Conservation (phyloP, 2,888 invertebrate species). For the Clivina fossor region DNA sequence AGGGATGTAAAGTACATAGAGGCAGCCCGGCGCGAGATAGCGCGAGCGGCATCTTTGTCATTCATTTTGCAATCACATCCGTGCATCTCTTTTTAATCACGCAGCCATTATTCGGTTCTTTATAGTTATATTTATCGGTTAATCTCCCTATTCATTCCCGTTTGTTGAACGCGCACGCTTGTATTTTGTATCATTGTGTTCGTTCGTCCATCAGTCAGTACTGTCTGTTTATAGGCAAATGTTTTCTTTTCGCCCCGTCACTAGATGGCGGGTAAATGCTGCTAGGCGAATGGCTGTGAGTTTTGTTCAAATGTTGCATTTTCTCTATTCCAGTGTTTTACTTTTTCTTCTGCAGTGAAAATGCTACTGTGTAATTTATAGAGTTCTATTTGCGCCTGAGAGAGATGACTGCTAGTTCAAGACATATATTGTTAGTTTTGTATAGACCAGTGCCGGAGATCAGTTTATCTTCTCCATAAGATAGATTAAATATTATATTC, state of each 20-base stretch:
- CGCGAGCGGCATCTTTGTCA: constrained; percentile 9
- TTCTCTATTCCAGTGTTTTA: constrained; percentile 16
- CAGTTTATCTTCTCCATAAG: too few relatives aligned
- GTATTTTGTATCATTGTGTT: constrained; percentile 22
- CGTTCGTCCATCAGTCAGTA: too few relatives aligned
- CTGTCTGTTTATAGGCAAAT: too few relatives aligned
- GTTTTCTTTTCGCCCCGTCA: too few relatives aligned
- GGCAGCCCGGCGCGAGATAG: too few relatives aligned
- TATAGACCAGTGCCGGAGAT: too few relatives aligned
- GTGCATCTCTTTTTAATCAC: constrained; percentile 34
- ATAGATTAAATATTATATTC: too few relatives aligned
- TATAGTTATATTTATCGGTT: constrained; percentile 30
- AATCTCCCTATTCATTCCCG: constrained; percentile 17
- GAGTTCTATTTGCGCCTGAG: constrained; percentile 16
- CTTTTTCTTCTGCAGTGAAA: constrained; percentile 21
- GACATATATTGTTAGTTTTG: too few relatives aligned
- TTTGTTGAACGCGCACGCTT: not conserved
- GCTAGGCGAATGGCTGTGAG: constrained; percentile 11
- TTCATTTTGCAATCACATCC: constrained; percentile 14
- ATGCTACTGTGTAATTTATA: constrained; percentile 27
- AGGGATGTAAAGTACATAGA: constrained; percentile 8
- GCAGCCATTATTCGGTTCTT: constrained; percentile 26
- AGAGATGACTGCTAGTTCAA: constrained; percentile 6
- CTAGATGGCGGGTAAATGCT: too few relatives aligned
- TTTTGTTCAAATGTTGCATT: constrained; percentile 5